Evolutionary conservation across 2,888 invertebrate genomes (phyloP).

Genomic region (Thalpophila matura): DNA sequence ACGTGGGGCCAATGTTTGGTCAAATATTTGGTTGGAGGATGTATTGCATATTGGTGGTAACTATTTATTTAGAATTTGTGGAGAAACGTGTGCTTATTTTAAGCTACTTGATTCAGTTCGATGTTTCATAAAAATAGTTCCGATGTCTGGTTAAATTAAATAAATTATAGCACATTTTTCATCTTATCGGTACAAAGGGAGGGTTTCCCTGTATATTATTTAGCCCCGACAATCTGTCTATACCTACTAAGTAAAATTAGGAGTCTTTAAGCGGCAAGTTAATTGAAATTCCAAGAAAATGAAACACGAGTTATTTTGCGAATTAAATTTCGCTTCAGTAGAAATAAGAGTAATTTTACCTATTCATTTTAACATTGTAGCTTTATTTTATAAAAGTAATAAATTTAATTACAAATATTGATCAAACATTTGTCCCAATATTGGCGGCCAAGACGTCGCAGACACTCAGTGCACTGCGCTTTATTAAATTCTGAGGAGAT

Average conservation of each 20-base stretch:
- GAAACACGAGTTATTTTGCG: slow-evolving; percentile 45
- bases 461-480: slow-evolving; percentile 64
- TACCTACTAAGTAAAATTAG: slow-evolving; percentile 53
- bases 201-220: slow-evolving; percentile 23
- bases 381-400: slow-evolving; percentile 21
- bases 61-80: background rate
- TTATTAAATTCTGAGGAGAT: slow-evolving; percentile 70
- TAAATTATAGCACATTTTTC: slow-evolving; percentile 42
- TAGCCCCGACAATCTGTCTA: slow-evolving; percentile 40
- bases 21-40: background rate
- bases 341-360: slow-evolving; percentile 10
- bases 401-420: slow-evolving; percentile 28
- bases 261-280: slow-evolving; percentile 40
- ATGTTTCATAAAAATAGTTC: slow-evolving; percentile 18
- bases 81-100: background rate
- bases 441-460: slow-evolving; percentile 48
- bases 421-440: slow-evolving; percentile 33
- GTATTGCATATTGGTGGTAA: slow-evolving; percentile 11
- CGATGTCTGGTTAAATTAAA: slow-evolving; percentile 29
- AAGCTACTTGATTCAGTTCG: background rate
- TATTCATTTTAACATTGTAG: slow-evolving; percentile 3
- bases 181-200: slow-evolving; percentile 23
- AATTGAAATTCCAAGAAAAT: slow-evolving; percentile 55
- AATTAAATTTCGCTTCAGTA: slow-evolving; percentile 33
- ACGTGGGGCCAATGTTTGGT: slow-evolving; percentile 25